A percentile compares a stretch with the other conserved stretches of the same genome.
phyloP scores from a whole-genome alignment of 2,888 invertebrate species.

The Tupiocoris notatus region DNA sequence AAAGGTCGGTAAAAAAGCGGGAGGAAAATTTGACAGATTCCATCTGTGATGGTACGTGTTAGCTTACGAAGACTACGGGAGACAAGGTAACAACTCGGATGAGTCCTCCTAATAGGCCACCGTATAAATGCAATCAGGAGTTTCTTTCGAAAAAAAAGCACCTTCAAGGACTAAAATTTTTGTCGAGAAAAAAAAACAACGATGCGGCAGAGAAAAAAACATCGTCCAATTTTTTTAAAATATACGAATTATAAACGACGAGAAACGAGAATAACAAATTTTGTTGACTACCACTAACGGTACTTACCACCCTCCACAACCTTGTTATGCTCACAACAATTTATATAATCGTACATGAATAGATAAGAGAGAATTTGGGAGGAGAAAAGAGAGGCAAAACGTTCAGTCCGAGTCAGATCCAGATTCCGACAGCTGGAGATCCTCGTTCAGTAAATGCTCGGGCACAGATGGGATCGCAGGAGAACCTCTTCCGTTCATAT shows the following conservation, averaged over 20 bases:
- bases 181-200: not conserved
- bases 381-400: constrained; percentile 23
- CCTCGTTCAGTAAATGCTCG: constrained; percentile 72
- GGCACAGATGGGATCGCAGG: constrained; percentile 56
- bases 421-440: constrained; percentile 82
- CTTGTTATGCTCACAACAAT: constrained; percentile 35
- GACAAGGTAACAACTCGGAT: constrained; percentile 5
- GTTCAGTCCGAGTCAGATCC: constrained; percentile 73
- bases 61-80: constrained; percentile 12
- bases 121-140: too few species aligned
- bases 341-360: constrained; percentile 8
- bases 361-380: not conserved
- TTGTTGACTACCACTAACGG: not conserved
- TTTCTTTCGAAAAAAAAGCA: too few species aligned
- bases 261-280: not conserved
- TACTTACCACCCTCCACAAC: not conserved
- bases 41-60: constrained; percentile 34
- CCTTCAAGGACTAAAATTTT: too few species aligned
- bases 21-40: too few species aligned
- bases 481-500: constrained; percentile 53
- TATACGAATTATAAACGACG: not conserved
- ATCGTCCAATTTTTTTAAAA: not conserved
- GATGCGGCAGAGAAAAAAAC: too few species aligned
- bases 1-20: too few species aligned
- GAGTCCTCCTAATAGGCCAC: not conserved